Evolutionary conservation across 2,888 invertebrate genomes (phyloP).

Genomic region (Hemicrepidius hirtus): DNA sequence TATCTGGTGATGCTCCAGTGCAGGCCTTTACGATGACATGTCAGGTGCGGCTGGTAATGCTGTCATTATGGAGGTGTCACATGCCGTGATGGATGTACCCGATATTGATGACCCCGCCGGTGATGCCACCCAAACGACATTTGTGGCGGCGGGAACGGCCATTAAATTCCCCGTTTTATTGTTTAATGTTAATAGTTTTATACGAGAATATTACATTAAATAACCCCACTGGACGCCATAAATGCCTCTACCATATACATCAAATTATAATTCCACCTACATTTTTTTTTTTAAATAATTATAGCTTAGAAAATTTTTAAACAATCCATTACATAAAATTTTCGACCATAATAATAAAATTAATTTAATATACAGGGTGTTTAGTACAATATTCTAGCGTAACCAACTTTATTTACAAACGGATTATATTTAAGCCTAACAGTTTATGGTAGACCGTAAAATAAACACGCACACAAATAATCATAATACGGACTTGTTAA

Average conservation of each 20-base stretch:
- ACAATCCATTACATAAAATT: too few relatives aligned
- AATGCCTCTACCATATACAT: neutral
- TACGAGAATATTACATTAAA: slow-evolving; percentile 32
- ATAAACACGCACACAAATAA: too few relatives aligned
- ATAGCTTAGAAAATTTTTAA: too few relatives aligned
- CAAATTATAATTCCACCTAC: neutral
- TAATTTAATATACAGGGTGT: too few relatives aligned
- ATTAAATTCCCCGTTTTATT: slow-evolving; percentile 58
- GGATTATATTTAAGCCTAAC: too few relatives aligned
- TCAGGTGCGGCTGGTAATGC: slow-evolving; percentile 70
- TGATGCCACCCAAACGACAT: slow-evolving; percentile 52
- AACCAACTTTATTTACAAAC: too few relatives aligned
- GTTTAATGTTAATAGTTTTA: slow-evolving; percentile 56
- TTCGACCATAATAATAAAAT: too few relatives aligned
- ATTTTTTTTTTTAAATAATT: too few relatives aligned
- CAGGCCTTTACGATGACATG: slow-evolving; percentile 61
- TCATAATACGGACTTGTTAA: too few relatives aligned
- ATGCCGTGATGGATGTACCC: slow-evolving; percentile 67
- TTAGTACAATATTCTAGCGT: too few relatives aligned
- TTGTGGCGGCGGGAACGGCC: slow-evolving; percentile 55
- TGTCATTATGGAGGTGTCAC: slow-evolving; percentile 70
- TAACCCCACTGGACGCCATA: neutral
- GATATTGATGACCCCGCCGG: slow-evolving; percentile 67
- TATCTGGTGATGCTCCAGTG: slow-evolving; percentile 61
- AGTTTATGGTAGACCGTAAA: too few relatives aligned